Base-by-base conservation (phyloP, 2,113 vertebrate genomes). In the Strigops habroptila region DNA sequence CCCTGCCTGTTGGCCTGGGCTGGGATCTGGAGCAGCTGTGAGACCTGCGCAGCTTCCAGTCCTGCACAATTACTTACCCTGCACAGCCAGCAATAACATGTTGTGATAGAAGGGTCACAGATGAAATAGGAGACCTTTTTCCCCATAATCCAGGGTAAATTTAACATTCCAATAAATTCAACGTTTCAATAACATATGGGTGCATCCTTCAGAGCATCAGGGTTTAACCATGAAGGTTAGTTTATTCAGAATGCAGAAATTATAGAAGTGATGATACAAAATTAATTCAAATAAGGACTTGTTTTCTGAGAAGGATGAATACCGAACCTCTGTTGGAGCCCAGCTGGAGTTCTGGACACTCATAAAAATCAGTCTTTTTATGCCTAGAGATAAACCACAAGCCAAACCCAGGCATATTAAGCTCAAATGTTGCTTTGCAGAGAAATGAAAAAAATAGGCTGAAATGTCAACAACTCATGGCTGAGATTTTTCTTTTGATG, bases 1-100 rank as follows among this genome's bases (percentile, higher is more conserved):
- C 33, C 23, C 60, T 88, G 63, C 14, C 55, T 0, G 0, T 24
- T 0, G 2, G 59, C 24, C 12, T 0, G 12, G 64, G 41, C 69
- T 33, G n/a, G 48, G 67, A 14, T 35, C 44, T 49, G 68, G 15
- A 44, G 53, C 59, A 74, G 75, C 75, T 76, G 31, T 0, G 2
- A 35, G n/a, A 12, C 60, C 53, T 37, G 46, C 77, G n/a, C 37
- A 24, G 57, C 52, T 33, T 25, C 52, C 43, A 71, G 30, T 31
- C 22, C 28, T 2, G 1, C 39, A 7, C 22, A 43, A 3, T 6
- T 31, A 14, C 31, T 5, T 41, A 39, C 44, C 31, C 64, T 10
- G 18, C 51, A 13, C 68, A 51, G 64, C 41, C 8, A 2, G 43
- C 0, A 1, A 22, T 35, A 28, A 49, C 11, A 1, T 2, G 6